phyloP scores from a whole-genome alignment of 2,797 vertebrate species.

The Aplochiton taeniatus region DNA sequence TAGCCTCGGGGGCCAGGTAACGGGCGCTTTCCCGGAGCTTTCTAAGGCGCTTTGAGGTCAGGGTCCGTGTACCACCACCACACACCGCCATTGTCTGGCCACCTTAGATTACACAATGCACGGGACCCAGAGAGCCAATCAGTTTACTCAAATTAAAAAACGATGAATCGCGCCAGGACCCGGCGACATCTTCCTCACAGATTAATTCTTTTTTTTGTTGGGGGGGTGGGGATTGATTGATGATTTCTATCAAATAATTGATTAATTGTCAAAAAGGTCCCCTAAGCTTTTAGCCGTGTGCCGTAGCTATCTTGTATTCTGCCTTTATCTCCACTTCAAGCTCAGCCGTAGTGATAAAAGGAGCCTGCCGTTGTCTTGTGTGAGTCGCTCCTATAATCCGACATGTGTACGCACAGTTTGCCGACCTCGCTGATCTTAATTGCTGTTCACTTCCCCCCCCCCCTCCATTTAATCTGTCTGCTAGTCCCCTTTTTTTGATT shows the following conservation, averaged over 20 bases:
- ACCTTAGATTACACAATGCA: constrained; percentile 9
- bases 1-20: too few relatives aligned
- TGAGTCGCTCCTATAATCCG: constrained; percentile 65
- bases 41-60: not conserved
- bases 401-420: constrained; percentile 70
- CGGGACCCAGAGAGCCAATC: constrained; percentile 27
- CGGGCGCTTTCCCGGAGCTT: too few relatives aligned
- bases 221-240: constrained; percentile 72
- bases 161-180: constrained; percentile 33
- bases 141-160: constrained; percentile 57
- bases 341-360: constrained; percentile 63
- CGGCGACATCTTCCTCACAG: constrained; percentile 10
- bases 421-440: constrained; percentile 68
- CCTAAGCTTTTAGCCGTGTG: constrained; percentile 60
- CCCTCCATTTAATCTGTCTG: constrained; percentile 49
- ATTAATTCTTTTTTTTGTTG: constrained; percentile 52
- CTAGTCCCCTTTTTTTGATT: constrained; percentile 27
- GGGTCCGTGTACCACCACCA: not conserved
- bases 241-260: constrained; percentile 87
- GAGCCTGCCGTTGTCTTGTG: constrained; percentile 52
- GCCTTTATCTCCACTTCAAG: constrained; percentile 70
- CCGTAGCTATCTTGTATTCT: constrained; percentile 71
- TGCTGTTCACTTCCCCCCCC: constrained; percentile 53
- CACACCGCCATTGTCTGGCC: not conserved
- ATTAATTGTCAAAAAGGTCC: constrained; percentile 76